These are phyloP conservation scores for Numenius arquata DNA, from an alignment of 2,113 vertebrate species.

Conservation along the genomic window DNA sequence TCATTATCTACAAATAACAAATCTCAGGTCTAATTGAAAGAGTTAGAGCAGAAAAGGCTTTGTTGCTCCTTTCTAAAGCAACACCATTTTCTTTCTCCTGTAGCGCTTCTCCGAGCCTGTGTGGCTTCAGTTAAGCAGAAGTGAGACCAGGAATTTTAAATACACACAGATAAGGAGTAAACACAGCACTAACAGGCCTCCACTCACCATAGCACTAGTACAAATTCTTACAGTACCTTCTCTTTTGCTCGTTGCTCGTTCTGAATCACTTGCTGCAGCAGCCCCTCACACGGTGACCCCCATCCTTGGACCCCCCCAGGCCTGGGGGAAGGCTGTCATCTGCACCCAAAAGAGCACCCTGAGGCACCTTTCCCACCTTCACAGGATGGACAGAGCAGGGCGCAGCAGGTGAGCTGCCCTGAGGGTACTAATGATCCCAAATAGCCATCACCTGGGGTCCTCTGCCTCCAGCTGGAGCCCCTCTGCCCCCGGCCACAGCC, in stretches of 20 bases:
- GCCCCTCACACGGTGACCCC: background rate
- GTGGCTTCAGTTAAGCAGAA: accelerated
- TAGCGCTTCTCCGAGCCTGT: accelerated
- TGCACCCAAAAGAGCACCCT: background rate
- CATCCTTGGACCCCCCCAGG: background rate
- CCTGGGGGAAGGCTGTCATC: background rate
- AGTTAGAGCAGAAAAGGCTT: background rate
- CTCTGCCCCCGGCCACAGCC: accelerated
- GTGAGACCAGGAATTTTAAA: accelerated
- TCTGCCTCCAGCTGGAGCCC: background rate
- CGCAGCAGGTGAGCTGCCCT: background rate
- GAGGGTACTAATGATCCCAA: accelerated
- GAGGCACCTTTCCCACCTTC: accelerated
- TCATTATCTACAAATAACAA: background rate
- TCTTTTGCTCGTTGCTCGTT: accelerated
- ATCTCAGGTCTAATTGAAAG: background rate
- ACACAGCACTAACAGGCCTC: accelerated
- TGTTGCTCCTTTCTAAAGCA: background rate
- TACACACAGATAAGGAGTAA: accelerated
- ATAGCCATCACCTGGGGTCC: accelerated
- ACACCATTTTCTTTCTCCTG: accelerated
- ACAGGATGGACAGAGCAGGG: accelerated
- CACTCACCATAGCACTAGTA: accelerated
- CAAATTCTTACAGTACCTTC: too few relatives aligned
- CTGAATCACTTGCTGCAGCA: background rate